A percentile compares a stretch with the other conserved stretches of the same genome.
Evolutionary conservation across 2,888 invertebrate genomes (phyloP).

Genomic region (Dilophus febrilis): DNA sequence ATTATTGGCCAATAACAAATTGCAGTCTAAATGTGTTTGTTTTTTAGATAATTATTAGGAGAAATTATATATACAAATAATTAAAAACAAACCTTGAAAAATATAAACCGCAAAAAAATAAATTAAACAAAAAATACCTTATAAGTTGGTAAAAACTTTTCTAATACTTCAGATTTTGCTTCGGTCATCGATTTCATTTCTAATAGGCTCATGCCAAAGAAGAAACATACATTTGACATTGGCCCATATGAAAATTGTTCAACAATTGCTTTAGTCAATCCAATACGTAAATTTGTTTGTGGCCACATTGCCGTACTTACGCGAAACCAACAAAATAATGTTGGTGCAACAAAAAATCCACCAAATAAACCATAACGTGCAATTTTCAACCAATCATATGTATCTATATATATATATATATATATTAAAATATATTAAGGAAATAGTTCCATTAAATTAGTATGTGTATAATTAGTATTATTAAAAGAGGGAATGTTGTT

Average conservation of each 20-base stretch:
- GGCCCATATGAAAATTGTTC: constrained; percentile 64
- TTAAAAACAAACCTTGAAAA: no score
- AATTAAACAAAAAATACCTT: no score
- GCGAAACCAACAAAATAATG: constrained; percentile 62
- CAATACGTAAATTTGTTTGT: constrained; percentile 45
- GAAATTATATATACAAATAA: no score
- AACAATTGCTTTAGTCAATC: constrained; percentile 54
- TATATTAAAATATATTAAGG: constrained; percentile 1
- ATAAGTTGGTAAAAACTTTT: constrained; percentile 59
- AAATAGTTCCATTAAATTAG: not conserved
- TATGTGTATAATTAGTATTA: constrained; percentile 3
- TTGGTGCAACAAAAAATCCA: constrained; percentile 66
- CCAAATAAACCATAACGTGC: constrained; percentile 61
- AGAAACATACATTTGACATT: constrained; percentile 58
- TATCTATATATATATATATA: no score
- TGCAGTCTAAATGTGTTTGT: constrained; percentile 29
- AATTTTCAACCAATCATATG: constrained; percentile 50
- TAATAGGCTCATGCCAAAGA: constrained; percentile 55
- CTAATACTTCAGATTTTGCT: constrained; percentile 47
- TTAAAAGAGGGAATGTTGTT: not conserved
- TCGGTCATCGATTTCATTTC: constrained; percentile 48
- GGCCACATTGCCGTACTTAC: constrained; percentile 64
- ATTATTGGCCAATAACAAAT: constrained; percentile 51
- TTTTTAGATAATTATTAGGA: no score
- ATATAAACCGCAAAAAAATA: no score